Conservation (phyloP, 2,888 invertebrate species). For the Caenorhabditis sinica region DNA sequence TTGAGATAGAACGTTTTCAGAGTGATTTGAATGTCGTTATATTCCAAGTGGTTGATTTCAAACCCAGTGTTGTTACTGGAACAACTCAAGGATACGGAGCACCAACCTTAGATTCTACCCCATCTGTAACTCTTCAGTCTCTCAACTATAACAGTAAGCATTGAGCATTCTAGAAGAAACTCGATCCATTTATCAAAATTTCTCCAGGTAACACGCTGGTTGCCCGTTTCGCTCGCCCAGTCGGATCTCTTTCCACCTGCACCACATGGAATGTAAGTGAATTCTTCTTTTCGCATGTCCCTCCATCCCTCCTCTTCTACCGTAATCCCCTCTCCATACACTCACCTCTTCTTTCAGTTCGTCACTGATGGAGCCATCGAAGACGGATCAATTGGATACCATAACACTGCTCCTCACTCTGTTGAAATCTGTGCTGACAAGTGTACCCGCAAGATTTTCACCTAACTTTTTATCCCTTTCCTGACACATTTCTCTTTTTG, state of each 20-base stretch:
- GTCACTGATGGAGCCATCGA: slow-evolving; percentile 66
- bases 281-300: not conserved
- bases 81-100: slow-evolving; percentile 68
- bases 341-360: slow-evolving; percentile 58
- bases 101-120: slow-evolving; percentile 61
- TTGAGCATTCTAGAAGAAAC: not conserved
- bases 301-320: not conserved
- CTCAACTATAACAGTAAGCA: slow-evolving; percentile 69
- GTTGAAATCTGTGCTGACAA: slow-evolving; percentile 69
- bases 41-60: slow-evolving; percentile 64
- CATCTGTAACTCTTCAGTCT: slow-evolving; percentile 62
- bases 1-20: slow-evolving; percentile 25
- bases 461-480: slow-evolving; percentile 4
- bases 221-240: slow-evolving; percentile 67
- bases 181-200: not conserved
- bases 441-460: slow-evolving; percentile 66
- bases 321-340: not conserved
- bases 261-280: slow-evolving; percentile 72
- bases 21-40: slow-evolving; percentile 67
- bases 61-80: slow-evolving; percentile 64
- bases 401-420: slow-evolving; percentile 60
- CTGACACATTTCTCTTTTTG: slow-evolving; percentile 28
- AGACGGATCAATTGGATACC: slow-evolving; percentile 71
- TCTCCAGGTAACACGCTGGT: slow-evolving; percentile 67
- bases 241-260: slow-evolving; percentile 62